phyloP scores from a whole-genome alignment of 2,113 vertebrate species.

The Psilopsiagon aymara region DNA sequence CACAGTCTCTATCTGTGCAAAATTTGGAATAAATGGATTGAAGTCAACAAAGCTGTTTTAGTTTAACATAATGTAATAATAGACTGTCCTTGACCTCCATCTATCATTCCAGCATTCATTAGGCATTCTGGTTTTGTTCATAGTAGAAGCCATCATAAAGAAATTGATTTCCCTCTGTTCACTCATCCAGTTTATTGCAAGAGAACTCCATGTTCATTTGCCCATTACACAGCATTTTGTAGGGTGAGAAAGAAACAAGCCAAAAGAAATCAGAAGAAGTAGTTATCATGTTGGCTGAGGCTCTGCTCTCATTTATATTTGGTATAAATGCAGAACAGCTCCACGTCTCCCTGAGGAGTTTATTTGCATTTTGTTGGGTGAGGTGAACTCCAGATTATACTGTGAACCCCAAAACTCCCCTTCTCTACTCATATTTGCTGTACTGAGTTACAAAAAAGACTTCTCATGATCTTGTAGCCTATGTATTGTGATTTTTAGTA shows the following conservation, averaged over 20 bases:
- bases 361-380: neutral
- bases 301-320: constrained; percentile 7
- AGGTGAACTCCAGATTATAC: neutral
- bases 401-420: neutral
- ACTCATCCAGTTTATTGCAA: constrained; percentile 11
- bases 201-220: constrained; percentile 33
- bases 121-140: constrained; percentile 36
- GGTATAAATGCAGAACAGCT: constrained; percentile 2
- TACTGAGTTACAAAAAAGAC: neutral
- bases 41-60: constrained; percentile 29
- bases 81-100: constrained; percentile 2
- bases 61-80: constrained; percentile 31
- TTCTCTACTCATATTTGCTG: neutral
- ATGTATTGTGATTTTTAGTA: neutral
- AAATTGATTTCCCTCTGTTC: constrained; percentile 37
- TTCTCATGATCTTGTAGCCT: neutral
- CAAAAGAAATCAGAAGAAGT: constrained; percentile 35
- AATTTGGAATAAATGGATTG: neutral
- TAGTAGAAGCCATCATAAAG: constrained; percentile 1
- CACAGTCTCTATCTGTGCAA: constrained; percentile 22
- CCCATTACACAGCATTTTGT: neutral
- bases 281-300: constrained; percentile 11
- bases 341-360: neutral
- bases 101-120: constrained; percentile 15
- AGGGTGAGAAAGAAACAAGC: constrained; percentile 30